A percentile compares a stretch with the other conserved stretches of the same genome.
These are phyloP conservation scores for Bilobella aurantiaca DNA, from an alignment of 1,140 invertebrate genomes.

Conservation along the genomic window DNA sequence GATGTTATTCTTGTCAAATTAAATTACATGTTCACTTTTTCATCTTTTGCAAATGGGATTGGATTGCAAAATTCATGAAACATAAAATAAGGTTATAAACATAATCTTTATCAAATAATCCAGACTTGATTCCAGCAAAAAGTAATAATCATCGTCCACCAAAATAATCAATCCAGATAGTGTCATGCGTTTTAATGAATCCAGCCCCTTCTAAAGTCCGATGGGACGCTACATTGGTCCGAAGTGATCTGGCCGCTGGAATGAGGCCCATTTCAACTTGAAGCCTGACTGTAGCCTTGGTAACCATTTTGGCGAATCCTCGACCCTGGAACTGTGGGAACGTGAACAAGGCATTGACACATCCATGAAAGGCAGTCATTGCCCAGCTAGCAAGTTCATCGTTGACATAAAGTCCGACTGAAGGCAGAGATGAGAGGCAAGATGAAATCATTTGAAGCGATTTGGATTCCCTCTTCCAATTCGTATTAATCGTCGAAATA, in stretches of 20 bases:
- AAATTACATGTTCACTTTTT: too few relatives aligned
- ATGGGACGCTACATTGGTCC: neutral
- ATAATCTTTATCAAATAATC: too few relatives aligned
- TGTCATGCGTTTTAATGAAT: neutral
- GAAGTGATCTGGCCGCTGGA: neutral
- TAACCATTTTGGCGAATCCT: neutral
- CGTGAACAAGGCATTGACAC: neutral
- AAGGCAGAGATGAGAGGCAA: neutral
- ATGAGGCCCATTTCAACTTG: neutral
- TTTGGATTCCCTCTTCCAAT: neutral
- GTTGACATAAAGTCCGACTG: neutral
- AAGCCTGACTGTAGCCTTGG: neutral
- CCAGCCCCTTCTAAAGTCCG: neutral
- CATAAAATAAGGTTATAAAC: too few relatives aligned
- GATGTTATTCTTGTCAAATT: too few relatives aligned
- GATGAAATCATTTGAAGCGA: neutral
- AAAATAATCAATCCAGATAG: neutral
- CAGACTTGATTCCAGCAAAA: neutral
- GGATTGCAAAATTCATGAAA: too few relatives aligned
- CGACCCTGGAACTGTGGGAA: neutral
- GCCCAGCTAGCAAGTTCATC: neutral
- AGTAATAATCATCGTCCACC: neutral
- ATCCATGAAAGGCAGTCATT: neutral
- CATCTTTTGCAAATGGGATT: too few relatives aligned
- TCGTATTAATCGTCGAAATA: neutral